These are phyloP conservation scores for Watersipora subatra DNA, from an alignment of 1,140 invertebrate species.

Conservation along the genomic window DNA sequence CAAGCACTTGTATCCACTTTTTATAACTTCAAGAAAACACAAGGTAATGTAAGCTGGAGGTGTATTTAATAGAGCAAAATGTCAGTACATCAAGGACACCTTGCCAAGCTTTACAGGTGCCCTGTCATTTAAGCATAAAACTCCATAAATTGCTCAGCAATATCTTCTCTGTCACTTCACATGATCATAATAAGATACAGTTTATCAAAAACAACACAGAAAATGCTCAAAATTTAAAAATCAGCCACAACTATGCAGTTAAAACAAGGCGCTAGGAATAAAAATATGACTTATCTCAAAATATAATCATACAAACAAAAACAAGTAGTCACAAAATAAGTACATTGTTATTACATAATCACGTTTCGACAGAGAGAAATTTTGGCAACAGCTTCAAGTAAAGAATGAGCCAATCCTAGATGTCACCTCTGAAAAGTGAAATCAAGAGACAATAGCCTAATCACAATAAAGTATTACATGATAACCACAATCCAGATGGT, in stretches of 20 bases:
- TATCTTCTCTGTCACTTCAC: background rate
- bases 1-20: no score
- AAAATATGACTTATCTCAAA: background rate
- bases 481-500: no score
- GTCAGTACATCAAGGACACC: background rate
- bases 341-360: background rate
- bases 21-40: no score
- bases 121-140: background rate
- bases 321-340: no score
- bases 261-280: no score
- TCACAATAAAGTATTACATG: background rate
- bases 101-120: background rate
- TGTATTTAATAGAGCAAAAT: background rate
- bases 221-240: no score
- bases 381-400: background rate
- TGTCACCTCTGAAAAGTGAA: background rate
- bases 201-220: background rate
- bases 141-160: background rate
- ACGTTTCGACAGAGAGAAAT: background rate
- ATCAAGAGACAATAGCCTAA: background rate
- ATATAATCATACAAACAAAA: background rate
- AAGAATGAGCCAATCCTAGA: background rate
- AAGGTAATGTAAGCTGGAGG: background rate
- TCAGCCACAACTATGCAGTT: no score
- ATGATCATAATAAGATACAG: background rate